These are phyloP conservation scores for Anisognathus igniventris DNA, from an alignment of 2,797 vertebrate species.

Conservation along the genomic window DNA sequence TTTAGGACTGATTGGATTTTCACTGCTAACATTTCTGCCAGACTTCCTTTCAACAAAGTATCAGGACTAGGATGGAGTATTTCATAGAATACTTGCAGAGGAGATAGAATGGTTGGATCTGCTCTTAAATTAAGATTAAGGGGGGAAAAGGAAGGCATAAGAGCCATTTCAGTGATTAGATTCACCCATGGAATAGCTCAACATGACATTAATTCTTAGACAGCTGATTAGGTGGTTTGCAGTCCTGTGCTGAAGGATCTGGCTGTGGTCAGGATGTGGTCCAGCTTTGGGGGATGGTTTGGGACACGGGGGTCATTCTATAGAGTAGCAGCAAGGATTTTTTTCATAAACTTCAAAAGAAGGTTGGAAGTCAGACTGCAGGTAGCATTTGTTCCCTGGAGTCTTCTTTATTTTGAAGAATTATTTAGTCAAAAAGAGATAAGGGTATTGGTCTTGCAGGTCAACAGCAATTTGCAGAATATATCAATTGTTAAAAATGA, in stretches of 20 bases:
- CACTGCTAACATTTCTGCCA: slow-evolving; percentile 31
- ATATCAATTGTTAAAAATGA: slow-evolving; percentile 17
- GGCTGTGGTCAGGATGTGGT: not conserved
- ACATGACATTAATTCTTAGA: not conserved
- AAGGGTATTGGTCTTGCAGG: not conserved
- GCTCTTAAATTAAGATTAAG: not conserved
- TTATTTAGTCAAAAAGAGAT: not conserved
- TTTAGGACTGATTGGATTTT: slow-evolving; percentile 24
- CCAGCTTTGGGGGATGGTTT: not conserved
- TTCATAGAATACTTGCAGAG: not conserved
- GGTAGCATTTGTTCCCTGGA: not conserved
- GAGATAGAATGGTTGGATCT: not conserved
- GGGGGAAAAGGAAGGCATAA: not conserved
- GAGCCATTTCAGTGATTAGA: not conserved
- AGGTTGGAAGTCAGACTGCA: not conserved
- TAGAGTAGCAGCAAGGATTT: not conserved
- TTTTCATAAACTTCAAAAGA: not conserved
- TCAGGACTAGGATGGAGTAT: not conserved
- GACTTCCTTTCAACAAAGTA: not conserved
- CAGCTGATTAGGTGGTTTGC: not conserved
- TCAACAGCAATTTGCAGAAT: slow-evolving; percentile 31
- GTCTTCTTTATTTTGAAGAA: not conserved
- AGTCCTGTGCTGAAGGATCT: not conserved
- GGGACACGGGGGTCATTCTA: not conserved
- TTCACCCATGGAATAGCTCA: not conserved